These are phyloP conservation scores for Ashinkailepas kermadecensis DNA, from an alignment of 2,888 invertebrate species.

Conservation along the genomic window DNA sequence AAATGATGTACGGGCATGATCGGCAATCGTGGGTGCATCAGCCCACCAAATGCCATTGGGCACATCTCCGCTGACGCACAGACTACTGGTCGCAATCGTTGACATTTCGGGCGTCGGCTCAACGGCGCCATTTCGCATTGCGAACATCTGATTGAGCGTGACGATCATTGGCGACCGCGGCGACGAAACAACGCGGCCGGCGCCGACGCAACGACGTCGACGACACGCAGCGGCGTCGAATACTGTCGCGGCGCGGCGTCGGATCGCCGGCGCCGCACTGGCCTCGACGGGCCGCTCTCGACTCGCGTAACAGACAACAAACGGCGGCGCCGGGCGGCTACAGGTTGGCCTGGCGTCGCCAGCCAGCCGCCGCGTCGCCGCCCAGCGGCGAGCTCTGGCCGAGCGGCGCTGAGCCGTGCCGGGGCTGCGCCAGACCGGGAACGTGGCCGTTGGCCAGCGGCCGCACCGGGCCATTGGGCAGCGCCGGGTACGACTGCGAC, in stretches of 20 bases:
- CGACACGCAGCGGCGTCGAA: too few species aligned
- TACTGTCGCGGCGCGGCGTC: too few species aligned
- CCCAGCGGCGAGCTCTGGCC: constrained; percentile 5
- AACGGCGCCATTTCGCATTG: neutral
- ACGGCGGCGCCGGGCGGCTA: neutral
- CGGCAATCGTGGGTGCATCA: too few species aligned
- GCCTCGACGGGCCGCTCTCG: too few species aligned
- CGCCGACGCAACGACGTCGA: too few species aligned
- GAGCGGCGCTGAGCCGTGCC: neutral
- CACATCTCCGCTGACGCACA: too few species aligned
- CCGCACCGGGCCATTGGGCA: neutral
- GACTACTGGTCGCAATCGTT: too few species aligned
- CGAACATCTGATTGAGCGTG: neutral
- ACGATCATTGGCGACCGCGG: neutral
- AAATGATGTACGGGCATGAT: neutral
- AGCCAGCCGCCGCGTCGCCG: neutral
- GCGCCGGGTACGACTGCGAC: neutral
- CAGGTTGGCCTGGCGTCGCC: neutral
- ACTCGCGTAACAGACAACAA: neutral
- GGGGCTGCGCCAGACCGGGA: neutral
- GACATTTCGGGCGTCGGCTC: too few species aligned
- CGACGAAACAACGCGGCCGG: neutral
- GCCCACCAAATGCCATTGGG: too few species aligned
- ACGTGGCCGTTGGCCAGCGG: neutral
- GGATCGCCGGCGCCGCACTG: too few species aligned